Conservation (phyloP, 2,888 invertebrate species). For the Parochlus steinenii region DNA sequence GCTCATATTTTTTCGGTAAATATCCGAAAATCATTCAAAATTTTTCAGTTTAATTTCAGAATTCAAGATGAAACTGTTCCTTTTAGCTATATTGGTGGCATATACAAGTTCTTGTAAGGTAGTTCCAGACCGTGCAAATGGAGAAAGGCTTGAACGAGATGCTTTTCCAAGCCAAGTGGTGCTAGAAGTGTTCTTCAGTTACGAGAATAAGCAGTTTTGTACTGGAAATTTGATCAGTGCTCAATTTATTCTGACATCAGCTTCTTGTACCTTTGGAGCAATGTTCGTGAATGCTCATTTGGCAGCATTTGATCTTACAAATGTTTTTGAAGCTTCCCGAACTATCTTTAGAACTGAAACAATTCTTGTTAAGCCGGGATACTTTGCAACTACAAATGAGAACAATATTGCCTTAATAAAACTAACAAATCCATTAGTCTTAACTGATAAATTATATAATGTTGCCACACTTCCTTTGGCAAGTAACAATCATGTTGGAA, state of each 20-base stretch:
- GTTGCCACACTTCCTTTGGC: background rate
- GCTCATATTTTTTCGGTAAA: no score
- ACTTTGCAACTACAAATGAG: background rate
- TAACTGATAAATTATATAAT: background rate
- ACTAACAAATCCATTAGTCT: background rate
- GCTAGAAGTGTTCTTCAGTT: conserved; percentile 1
- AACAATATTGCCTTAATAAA: conserved; percentile 6
- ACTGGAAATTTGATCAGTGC: conserved; percentile 1
- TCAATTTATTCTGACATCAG: conserved; percentile 3
- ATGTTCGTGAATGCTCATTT: conserved; percentile 5
- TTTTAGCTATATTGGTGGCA: no score
- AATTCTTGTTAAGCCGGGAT: background rate
- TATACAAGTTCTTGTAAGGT: no score
- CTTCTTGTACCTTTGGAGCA: background rate
- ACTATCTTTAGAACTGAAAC: conserved; percentile 2
- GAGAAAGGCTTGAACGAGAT: background rate
- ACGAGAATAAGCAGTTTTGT: background rate
- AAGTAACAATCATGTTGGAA: background rate
- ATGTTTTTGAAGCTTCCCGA: conserved; percentile 1
- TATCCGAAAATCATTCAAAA: no score
- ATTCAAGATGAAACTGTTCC: no score
- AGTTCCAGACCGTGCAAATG: conserved; percentile 5
- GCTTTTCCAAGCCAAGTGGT: background rate
- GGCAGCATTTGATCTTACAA: conserved; percentile 1
- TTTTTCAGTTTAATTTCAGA: no score